Evolutionary conservation across 2,113 vertebrate species (phyloP).

Genomic region (Climacteris rufus): DNA sequence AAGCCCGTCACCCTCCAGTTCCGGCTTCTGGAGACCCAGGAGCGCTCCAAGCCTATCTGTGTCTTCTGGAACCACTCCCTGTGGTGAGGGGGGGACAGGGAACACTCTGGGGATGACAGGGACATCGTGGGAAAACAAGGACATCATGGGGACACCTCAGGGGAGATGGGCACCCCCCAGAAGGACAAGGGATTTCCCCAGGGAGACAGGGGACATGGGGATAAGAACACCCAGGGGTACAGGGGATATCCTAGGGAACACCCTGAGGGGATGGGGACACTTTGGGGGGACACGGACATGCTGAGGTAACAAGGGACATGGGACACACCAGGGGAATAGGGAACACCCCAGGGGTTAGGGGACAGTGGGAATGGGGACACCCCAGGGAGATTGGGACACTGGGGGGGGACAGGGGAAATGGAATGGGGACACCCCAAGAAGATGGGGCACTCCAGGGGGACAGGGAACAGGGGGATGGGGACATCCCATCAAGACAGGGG

Average conservation of each 20-base stretch:
- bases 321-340: neutral
- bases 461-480: neutral
- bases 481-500: neutral
- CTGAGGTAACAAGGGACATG: neutral
- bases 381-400: neutral
- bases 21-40: conserved; percentile 87
- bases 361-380: neutral
- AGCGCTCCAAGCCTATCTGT: conserved; percentile 93
- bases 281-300: neutral
- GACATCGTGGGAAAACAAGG: neutral
- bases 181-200: neutral
- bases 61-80: conserved; percentile 97
- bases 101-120: neutral
- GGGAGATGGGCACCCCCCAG: neutral
- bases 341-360: too few relatives aligned
- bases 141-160: neutral
- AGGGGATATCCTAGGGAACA: neutral
- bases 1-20: conserved; percentile 93
- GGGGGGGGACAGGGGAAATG: too few relatives aligned
- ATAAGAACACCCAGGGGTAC: neutral
- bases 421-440: neutral
- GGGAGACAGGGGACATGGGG: neutral
- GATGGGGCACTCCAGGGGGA: neutral
- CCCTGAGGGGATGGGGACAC: neutral
- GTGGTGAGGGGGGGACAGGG: conserved; percentile 72